Evolutionary conservation across 2,113 vertebrate species (phyloP).

Genomic region (Mustela lutreola): DNA sequence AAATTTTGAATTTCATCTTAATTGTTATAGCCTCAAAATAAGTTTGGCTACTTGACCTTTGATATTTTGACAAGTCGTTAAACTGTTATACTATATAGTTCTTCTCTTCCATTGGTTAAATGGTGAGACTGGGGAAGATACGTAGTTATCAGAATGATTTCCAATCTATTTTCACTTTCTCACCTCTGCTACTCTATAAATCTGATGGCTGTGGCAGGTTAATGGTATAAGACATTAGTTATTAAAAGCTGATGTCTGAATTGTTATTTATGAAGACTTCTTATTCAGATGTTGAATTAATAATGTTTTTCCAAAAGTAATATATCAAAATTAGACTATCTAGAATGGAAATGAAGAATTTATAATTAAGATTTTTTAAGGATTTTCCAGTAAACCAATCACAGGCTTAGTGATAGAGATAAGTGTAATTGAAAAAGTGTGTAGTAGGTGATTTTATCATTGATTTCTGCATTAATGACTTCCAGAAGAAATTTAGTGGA

Average conservation of each 20-base stretch:
- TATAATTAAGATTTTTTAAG: neutral
- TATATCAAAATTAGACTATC: slow-evolving; percentile 41
- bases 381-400: slow-evolving; percentile 43
- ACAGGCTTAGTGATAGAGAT: neutral
- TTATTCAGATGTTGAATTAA: slow-evolving; percentile 53
- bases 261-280: neutral
- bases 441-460: neutral
- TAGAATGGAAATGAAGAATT: slow-evolving; percentile 31
- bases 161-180: neutral
- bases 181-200: neutral
- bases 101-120: neutral
- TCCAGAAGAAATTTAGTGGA: neutral
- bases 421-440: neutral
- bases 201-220: neutral
- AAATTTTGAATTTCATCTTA: slow-evolving; percentile 22
- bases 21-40: neutral
- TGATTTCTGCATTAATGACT: neutral
- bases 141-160: neutral
- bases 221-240: neutral
- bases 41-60: neutral
- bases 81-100: neutral
- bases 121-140: neutral
- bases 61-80: neutral
- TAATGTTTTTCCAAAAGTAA: slow-evolving; percentile 50
- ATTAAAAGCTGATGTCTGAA: slow-evolving; percentile 4